phyloP scores from a whole-genome alignment of 2,888 invertebrate genomes.

The Chrysomela aeneicollis region DNA sequence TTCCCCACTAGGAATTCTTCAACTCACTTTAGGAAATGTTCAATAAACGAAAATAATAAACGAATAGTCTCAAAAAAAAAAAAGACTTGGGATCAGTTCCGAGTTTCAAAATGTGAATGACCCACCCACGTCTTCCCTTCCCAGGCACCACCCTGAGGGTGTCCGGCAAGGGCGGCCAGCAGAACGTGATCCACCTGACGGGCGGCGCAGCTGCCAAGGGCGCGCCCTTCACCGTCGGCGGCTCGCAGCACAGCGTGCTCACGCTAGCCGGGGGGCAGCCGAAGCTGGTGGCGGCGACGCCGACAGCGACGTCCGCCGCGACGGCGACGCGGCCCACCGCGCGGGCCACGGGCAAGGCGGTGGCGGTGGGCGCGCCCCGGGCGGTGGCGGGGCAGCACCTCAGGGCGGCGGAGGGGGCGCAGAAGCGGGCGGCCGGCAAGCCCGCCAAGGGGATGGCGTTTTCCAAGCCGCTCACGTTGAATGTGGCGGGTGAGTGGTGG shows the following conservation, averaged over 20 bases:
- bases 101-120: too few relatives aligned
- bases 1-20: too few relatives aligned
- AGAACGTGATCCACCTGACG: constrained; percentile 65
- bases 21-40: too few relatives aligned
- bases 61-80: too few relatives aligned
- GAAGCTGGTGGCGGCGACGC: constrained; percentile 56
- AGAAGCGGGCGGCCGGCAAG: constrained; percentile 45
- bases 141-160: constrained; percentile 51
- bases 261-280: constrained; percentile 57
- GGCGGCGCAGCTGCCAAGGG: constrained; percentile 55
- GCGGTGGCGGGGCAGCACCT: constrained; percentile 60
- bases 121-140: neutral
- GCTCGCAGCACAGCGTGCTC: constrained; percentile 63
- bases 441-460: constrained; percentile 43
- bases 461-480: constrained; percentile 46
- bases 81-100: too few relatives aligned
- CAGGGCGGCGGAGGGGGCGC: constrained; percentile 55
- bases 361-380: constrained; percentile 53
- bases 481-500: constrained; percentile 36
- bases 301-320: constrained; percentile 46
- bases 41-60: too few relatives aligned
- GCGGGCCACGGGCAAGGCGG: constrained; percentile 39
- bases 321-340: constrained; percentile 47
- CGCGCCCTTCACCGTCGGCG: constrained; percentile 59
- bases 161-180: constrained; percentile 60